A percentile compares a stretch with the other conserved stretches of the same genome.
phyloP scores from a whole-genome alignment of 2,888 invertebrate species.

The Pilophorus perplexus region DNA sequence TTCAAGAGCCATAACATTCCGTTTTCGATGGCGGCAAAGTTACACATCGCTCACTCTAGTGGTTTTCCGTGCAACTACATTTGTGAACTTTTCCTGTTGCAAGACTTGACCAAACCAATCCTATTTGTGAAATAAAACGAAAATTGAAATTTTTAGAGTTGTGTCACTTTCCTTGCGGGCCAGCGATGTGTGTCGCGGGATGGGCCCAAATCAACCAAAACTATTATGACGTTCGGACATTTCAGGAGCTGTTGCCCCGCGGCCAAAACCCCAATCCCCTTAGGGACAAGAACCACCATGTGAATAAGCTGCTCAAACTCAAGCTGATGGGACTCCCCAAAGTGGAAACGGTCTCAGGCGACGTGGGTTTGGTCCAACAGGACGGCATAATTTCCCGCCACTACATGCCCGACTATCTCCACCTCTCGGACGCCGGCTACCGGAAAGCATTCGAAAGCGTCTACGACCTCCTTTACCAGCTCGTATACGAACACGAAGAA shows the following conservation, averaged over 20 bases:
- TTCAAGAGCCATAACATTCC: no score
- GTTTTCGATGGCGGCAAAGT: no score
- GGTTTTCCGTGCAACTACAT: no score
- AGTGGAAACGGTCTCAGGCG: constrained; percentile 75
- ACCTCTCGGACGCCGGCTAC: constrained; percentile 82
- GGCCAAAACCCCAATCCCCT: constrained; percentile 81
- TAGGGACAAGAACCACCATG: constrained; percentile 71
- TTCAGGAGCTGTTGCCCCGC: constrained; percentile 81
- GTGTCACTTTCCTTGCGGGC: no score
- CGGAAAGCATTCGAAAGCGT: constrained; percentile 83
- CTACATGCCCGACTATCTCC: constrained; percentile 89
- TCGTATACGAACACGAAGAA: constrained; percentile 69
- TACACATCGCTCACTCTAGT: no score
- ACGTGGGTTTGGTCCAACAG: constrained; percentile 72
- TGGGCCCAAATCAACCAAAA: no score
- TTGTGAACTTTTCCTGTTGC: no score
- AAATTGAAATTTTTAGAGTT: no score
- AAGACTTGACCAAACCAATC: no score
- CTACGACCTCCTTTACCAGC: constrained; percentile 73
- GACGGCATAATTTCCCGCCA: constrained; percentile 82
- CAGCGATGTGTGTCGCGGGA: no score
- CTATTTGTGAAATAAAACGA: no score
- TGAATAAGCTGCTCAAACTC: constrained; percentile 70
- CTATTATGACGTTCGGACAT: no score
- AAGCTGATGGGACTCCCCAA: constrained; percentile 62